Conservation (phyloP, 2,113 vertebrate genomes). For the Dascyllus trimaculatus region DNA sequence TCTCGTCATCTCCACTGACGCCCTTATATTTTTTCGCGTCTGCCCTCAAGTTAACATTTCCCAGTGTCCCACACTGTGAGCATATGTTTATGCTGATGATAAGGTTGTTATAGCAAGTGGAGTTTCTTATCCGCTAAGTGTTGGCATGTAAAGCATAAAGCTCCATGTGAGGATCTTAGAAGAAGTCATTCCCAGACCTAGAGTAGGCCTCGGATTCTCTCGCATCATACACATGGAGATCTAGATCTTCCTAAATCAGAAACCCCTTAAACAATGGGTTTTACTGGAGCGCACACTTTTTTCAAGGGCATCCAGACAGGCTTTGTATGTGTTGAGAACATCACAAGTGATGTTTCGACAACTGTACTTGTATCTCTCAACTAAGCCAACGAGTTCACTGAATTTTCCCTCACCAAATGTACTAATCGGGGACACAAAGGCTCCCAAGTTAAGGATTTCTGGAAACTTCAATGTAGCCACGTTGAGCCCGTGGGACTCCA, state of each 20-base stretch:
- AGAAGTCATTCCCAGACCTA: conserved; percentile 18
- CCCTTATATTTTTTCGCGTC: conserved; percentile 51
- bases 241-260: conserved; percentile 21
- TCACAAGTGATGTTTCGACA: background rate
- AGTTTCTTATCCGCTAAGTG: conserved; percentile 40
- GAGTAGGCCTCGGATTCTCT: conserved; percentile 42
- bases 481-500: conserved; percentile 49
- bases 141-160: conserved; percentile 30
- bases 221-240: conserved; percentile 12
- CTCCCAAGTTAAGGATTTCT: conserved; percentile 15
- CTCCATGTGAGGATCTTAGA: conserved; percentile 35
- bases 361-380: background rate
- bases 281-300: background rate
- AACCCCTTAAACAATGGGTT: conserved; percentile 3
- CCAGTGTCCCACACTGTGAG: conserved; percentile 45
- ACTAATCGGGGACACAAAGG: conserved; percentile 24
- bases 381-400: background rate
- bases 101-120: conserved; percentile 50
- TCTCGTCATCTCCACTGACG: conserved; percentile 35
- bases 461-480: conserved; percentile 5
- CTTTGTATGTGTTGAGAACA: background rate
- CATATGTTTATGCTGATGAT: conserved; percentile 70
- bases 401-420: background rate
- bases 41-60: conserved; percentile 61
- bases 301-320: conserved; percentile 15